phyloP scores from a whole-genome alignment of 92 coral and sea anemone species.

The Bergia sp. region DNA sequence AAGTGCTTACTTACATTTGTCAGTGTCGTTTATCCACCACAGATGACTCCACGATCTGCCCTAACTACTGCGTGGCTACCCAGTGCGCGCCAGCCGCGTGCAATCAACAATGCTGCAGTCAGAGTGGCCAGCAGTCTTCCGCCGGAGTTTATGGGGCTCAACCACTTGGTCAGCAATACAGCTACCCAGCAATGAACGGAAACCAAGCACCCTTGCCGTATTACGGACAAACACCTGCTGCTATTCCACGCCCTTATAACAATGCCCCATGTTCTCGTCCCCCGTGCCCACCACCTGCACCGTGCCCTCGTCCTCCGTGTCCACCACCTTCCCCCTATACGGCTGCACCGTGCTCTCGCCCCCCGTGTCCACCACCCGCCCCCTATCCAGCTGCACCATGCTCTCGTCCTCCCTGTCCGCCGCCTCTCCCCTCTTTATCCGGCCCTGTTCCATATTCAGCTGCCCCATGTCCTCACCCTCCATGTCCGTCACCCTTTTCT shows the following conservation, averaged over 20 bases:
- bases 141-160: slow-evolving; percentile 22
- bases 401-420: slow-evolving; percentile 6
- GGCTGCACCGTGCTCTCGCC: slow-evolving; percentile 1
- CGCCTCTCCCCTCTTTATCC: background rate
- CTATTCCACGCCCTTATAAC: background rate
- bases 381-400: slow-evolving; percentile 20
- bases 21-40: background rate
- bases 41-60: slow-evolving; percentile 52
- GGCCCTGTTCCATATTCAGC: background rate
- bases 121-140: slow-evolving; percentile 56
- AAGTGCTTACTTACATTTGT: background rate
- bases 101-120: slow-evolving; percentile 79
- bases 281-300: slow-evolving; percentile 6
- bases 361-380: slow-evolving; percentile 10
- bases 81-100: slow-evolving; percentile 76
- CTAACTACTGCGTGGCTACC: slow-evolving; percentile 63
- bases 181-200: slow-evolving; percentile 23
- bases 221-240: background rate
- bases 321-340: background rate
- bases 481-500: slow-evolving; percentile 23
- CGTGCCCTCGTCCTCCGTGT: slow-evolving; percentile 7
- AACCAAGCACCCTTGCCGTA: background rate
- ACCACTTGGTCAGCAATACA: slow-evolving; percentile 49
- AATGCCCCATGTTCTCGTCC: background rate
- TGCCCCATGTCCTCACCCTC: slow-evolving; percentile 34